These are phyloP conservation scores for Gymnoscelis rufifasciata DNA, from an alignment of 2,888 invertebrate genomes.

Conservation along the genomic window DNA sequence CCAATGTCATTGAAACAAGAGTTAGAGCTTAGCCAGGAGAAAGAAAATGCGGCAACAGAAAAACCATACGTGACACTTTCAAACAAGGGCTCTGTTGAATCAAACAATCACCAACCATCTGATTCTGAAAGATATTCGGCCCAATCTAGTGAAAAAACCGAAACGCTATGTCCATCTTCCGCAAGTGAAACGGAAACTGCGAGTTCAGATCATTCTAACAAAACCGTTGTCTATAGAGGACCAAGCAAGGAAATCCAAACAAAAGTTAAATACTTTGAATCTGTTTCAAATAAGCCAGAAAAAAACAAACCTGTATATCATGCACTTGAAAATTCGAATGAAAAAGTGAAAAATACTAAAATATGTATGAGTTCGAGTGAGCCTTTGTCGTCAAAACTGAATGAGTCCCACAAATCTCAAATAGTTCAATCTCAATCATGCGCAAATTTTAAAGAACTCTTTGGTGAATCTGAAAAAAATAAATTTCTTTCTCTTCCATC, in stretches of 20 bases:
- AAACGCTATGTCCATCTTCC: conserved; percentile 64
- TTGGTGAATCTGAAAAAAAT: conserved; percentile 84
- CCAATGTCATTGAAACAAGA: conserved; percentile 65
- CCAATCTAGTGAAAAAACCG: conserved; percentile 48
- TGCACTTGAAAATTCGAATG: conserved; percentile 73
- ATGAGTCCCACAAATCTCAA: conserved; percentile 45
- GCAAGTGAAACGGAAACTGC: conserved; percentile 85
- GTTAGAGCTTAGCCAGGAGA: conserved; percentile 79
- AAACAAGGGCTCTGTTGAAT: conserved; percentile 27
- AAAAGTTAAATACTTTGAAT: conserved; percentile 90
- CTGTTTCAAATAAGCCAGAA: conserved; percentile 77
- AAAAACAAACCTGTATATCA: conserved; percentile 70
- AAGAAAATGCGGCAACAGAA: conserved; percentile 20
- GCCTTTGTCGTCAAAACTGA: conserved; percentile 31
- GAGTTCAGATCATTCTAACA: conserved; percentile 85
- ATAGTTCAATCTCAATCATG: conserved; percentile 82
- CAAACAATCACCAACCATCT: conserved; percentile 40
- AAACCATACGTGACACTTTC: conserved; percentile 15
- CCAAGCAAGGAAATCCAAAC: conserved; percentile 82
- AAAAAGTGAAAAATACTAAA: conserved; percentile 59
- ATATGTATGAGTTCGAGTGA: conserved; percentile 11
- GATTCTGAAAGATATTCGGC: conserved; percentile 29
- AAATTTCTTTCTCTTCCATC: conserved; percentile 78
- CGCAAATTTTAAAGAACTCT: conserved; percentile 88
- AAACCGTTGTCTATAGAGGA: conserved; percentile 82